phyloP scores from a whole-genome alignment of 2,888 invertebrate genomes.

The Dione juno region DNA sequence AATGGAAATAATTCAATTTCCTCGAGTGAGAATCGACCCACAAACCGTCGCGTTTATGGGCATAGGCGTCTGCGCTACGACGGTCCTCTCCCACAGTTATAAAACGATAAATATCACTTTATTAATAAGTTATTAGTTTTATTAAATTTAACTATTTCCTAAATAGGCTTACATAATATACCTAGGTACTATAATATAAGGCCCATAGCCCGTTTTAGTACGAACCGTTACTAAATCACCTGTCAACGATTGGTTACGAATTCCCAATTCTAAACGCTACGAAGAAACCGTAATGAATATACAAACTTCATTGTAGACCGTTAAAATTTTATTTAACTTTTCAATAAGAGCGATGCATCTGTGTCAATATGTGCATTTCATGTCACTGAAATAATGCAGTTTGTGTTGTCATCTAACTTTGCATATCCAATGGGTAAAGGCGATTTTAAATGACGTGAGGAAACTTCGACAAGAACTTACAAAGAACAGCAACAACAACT shows the following conservation, averaged over 20 bases:
- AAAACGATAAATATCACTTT: no score
- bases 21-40: no score
- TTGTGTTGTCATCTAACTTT: not conserved
- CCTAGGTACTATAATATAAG: not conserved
- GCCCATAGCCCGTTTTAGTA: not conserved
- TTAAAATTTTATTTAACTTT: constrained; percentile 68
- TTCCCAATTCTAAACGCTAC: constrained; percentile 62
- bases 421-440: not conserved
- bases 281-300: constrained; percentile 60
- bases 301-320: constrained; percentile 55
- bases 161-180: not conserved
- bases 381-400: not conserved
- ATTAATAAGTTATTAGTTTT: no score
- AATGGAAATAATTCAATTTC: no score
- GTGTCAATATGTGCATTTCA: constrained; percentile 61
- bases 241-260: constrained; percentile 49
- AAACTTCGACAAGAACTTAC: not conserved
- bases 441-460: not conserved
- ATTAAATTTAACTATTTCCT: no score
- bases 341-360: constrained; percentile 57
- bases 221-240: constrained; percentile 28
- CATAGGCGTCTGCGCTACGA: no score
- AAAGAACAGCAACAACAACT: not conserved
- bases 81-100: no score
- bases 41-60: no score